Conservation (phyloP, 2,113 vertebrate genomes). For the Gymnocephalus cernua region DNA sequence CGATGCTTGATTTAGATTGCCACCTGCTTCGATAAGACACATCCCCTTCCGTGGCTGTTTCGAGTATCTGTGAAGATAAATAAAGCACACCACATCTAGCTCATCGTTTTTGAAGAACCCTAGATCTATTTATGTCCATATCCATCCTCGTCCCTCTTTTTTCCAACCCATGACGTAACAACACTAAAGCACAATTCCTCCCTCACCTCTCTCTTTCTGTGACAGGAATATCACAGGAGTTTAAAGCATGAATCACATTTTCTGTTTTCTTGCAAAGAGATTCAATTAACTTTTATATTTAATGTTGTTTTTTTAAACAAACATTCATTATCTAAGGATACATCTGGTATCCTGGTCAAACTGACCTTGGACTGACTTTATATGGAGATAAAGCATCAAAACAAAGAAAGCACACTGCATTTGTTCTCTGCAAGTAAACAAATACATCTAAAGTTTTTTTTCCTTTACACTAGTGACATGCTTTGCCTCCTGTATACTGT, state of each 20-base stretch:
- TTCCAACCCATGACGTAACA: conserved; percentile 35
- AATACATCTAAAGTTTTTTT: conserved; percentile 21
- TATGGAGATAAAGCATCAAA: conserved; percentile 27
- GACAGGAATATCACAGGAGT: conserved; percentile 43
- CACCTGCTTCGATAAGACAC: conserved; percentile 55
- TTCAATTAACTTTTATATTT: conserved; percentile 54
- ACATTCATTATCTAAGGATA: conserved; percentile 36
- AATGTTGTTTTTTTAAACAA: conserved; percentile 35
- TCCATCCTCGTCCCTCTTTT: conserved; percentile 42
- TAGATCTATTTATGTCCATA: conserved; percentile 71
- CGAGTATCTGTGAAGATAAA: conserved; percentile 66
- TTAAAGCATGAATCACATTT: conserved; percentile 56
- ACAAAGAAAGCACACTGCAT: conserved; percentile 32
- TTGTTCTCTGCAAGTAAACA: conserved; percentile 23
- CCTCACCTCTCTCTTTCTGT: conserved; percentile 36
- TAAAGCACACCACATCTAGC: conserved; percentile 75
- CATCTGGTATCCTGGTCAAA: conserved; percentile 38
- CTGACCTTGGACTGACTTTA: conserved; percentile 40
- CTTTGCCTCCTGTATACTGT: conserved; percentile 20
- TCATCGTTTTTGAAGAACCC: conserved; percentile 57
- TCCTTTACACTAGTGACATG: conserved; percentile 26
- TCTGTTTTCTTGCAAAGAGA: conserved; percentile 56
- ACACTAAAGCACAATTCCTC: conserved; percentile 73
- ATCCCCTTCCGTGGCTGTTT: conserved; percentile 34
- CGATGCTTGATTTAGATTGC: conserved; percentile 51